Percentiles rank a stretch among this genome's conserved stretches.
These are phyloP conservation scores for Anabas testudineus DNA, from an alignment of 2,797 vertebrate species.

Conservation along the genomic window DNA sequence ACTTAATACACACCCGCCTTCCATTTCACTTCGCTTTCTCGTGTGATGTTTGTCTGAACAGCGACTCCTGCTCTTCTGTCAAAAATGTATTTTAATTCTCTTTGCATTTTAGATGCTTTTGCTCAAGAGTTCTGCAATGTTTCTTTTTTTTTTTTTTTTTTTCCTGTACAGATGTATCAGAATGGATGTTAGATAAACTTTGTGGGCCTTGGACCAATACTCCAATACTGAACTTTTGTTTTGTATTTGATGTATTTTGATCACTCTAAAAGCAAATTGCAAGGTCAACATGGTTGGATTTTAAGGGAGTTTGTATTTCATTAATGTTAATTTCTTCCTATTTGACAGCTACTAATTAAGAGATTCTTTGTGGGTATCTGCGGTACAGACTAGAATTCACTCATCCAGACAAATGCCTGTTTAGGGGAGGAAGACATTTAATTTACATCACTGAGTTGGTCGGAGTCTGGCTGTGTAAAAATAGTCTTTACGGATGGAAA, in stretches of 20 bases:
- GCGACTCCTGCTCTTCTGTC: conserved; percentile 54
- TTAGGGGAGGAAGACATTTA: conserved; percentile 16
- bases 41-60: conserved; percentile 42
- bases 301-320: conserved; percentile 60
- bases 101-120: conserved; percentile 76
- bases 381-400: conserved; percentile 31
- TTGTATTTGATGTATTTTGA: conserved; percentile 61
- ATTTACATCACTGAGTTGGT: conserved; percentile 20
- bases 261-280: conserved; percentile 56
- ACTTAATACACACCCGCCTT: conserved; percentile 61
- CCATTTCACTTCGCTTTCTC: conserved; percentile 63
- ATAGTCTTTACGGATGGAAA: conserved; percentile 34
- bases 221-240: conserved; percentile 66
- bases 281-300: conserved; percentile 53
- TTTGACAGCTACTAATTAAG: conserved; percentile 45
- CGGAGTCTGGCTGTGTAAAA: conserved; percentile 31
- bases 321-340: conserved; percentile 51
- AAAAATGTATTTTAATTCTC: conserved; percentile 73
- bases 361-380: conserved; percentile 26
- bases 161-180: conserved; percentile 72
- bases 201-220: conserved; percentile 70
- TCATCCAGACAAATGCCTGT: conserved; percentile 43
- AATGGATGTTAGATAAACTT: conserved; percentile 71
- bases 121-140: conserved; percentile 55
- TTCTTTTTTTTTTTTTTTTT: conserved; percentile 20